phyloP scores from a whole-genome alignment of 2,797 vertebrate genomes.

The Gadopsis marmoratus region DNA sequence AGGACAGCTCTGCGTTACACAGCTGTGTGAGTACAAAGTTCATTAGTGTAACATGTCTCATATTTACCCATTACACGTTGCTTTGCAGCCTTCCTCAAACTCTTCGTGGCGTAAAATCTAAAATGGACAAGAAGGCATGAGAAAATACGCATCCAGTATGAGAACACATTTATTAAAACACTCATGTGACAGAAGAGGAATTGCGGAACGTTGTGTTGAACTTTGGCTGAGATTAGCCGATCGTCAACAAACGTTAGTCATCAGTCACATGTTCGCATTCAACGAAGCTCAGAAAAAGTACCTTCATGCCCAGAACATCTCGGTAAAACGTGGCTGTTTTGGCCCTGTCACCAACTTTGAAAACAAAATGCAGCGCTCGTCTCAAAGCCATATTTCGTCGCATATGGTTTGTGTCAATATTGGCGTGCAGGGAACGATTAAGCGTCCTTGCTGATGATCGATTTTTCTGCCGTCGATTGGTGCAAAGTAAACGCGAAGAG shows the following conservation, averaged over 20 bases:
- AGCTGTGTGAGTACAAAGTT: conserved; percentile 25
- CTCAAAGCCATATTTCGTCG: conserved; percentile 77
- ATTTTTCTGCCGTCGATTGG: conserved; percentile 64
- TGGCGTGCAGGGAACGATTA: conserved; percentile 31
- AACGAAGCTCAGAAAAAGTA: conserved; percentile 49
- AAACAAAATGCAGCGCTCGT: conserved; percentile 93
- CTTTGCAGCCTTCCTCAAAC: conserved; percentile 98
- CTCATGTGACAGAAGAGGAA: not conserved
- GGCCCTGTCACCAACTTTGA: conserved; percentile 92
- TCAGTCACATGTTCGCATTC: not conserved
- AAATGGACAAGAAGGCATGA: not conserved
- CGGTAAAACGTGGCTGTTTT: conserved; percentile 90
- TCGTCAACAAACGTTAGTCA: not conserved
- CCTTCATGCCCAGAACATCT: conserved; percentile 95
- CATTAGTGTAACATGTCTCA: conserved; percentile 1
- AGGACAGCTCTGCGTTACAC: not conserved
- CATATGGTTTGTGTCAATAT: not conserved
- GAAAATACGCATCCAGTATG: not conserved
- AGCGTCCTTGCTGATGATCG: conserved; percentile 54
- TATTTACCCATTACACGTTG: conserved; percentile 93
- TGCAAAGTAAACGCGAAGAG: not conserved
- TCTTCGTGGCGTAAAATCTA: conserved; percentile 94
- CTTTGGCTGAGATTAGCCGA: not conserved
- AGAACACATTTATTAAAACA: not conserved
- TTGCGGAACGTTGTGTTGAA: conserved; percentile 23